Evolutionary conservation across 2,797 vertebrate species (phyloP), one percentile per base, ranked within the genome.

Genomic region (Syngnathus rostellatus): DNA sequence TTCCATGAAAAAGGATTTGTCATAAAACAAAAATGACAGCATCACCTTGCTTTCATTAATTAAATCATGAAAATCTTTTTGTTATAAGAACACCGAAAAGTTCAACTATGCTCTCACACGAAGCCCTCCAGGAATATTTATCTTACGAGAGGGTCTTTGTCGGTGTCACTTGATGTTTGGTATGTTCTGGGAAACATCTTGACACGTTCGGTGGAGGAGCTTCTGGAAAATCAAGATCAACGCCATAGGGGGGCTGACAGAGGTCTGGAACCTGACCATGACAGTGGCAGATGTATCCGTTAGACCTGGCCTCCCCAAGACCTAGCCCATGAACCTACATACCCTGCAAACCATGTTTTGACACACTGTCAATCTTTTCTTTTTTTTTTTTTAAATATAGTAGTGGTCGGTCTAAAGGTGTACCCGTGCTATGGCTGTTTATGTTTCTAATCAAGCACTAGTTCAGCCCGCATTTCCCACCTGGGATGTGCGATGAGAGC

Each of bases 381-480:
- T 48, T 51, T 21, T 51, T 9, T 45, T 55, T 55, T 55, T 21
- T 54, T 48, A 55, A 12, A 25, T 45, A 12, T 23, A 57, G 68
- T 77, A 55, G 64, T 77, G 48, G 57, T 67, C 68, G 48, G 64
- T 71, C 63, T 46, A 50, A 25, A 61, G 40, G 67, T 41, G 45
- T 50, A 50, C 17, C 50, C 25, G 51, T 10, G 54, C 68, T 74
- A 68, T 78, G 73, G 54, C 68, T 74, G 69, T 78, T 74, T 81
- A 77, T 81, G 70, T 83, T 85, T 85, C 76, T 77, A 84, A 83
- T 82, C 72, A 83, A 76, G 61, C 6, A 14, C 69, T 51, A 9
- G 5, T 63, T 38, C 54, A 31, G 53, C 45, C 60, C 21, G 14
- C 53, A 69, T 58, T 58, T 67, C 63, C 67, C 67, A 67, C 63